Evolutionary conservation across 2,888 invertebrate genomes (phyloP).

Genomic region (Drosophila nigricruria): DNA sequence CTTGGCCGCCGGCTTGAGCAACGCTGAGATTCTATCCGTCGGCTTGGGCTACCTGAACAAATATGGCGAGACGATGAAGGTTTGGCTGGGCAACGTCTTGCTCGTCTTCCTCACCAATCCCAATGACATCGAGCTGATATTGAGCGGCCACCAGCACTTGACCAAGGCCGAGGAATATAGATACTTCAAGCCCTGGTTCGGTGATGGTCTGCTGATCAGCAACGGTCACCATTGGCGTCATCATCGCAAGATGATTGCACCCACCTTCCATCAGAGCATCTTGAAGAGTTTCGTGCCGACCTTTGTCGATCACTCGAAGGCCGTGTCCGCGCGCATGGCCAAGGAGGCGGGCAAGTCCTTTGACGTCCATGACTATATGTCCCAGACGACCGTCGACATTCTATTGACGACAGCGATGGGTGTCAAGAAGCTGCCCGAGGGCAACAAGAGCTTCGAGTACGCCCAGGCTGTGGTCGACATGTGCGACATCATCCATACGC

Average conservation of each 20-base stretch:
- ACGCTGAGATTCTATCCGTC: conserved; percentile 84
- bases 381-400: conserved; percentile 92
- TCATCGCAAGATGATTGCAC: conserved; percentile 93
- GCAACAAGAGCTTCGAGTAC: conserved; percentile 90
- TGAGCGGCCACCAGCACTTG: conserved; percentile 91
- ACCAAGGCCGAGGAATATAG: conserved; percentile 91
- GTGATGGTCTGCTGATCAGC: conserved; percentile 91
- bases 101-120: conserved; percentile 89
- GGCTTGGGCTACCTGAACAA: conserved; percentile 67
- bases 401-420: conserved; percentile 94
- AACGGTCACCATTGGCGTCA: conserved; percentile 92
- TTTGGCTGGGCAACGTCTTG: conserved; percentile 90
- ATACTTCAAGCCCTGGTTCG: conserved; percentile 93
- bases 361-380: conserved; percentile 92
- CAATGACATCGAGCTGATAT: conserved; percentile 90
- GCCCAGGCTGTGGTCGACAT: conserved; percentile 95
- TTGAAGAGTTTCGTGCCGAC: conserved; percentile 92
- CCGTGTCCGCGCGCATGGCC: conserved; percentile 89
- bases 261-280: conserved; percentile 93
- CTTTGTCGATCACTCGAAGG: conserved; percentile 91
- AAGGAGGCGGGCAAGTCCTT: conserved; percentile 89
- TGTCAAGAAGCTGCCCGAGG: conserved; percentile 90
- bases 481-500: conserved; percentile 93
- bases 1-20: conserved; percentile 88
- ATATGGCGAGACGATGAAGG: conserved; percentile 90